A percentile compares a stretch with the other conserved stretches of the same genome.
Conservation (phyloP, 2,113 vertebrate genomes). For the Tetraodon nigroviridis region DNA sequence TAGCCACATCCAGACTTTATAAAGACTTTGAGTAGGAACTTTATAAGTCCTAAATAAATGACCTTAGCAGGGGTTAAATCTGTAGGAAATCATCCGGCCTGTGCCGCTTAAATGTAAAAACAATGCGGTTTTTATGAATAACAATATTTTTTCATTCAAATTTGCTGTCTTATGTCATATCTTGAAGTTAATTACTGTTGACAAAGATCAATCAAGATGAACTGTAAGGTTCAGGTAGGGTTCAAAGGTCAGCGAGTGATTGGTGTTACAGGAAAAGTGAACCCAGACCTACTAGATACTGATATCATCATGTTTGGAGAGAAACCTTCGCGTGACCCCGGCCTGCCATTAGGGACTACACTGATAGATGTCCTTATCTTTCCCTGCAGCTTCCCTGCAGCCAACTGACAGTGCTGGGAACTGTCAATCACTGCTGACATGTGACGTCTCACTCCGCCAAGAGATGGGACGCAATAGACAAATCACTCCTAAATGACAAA, state of each 20-base stretch:
- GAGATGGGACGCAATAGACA: conserved; percentile 62
- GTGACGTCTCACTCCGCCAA: conserved; percentile 62
- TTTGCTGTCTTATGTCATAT: not conserved
- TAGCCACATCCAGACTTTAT: not conserved
- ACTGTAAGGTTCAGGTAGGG: conserved; percentile 32
- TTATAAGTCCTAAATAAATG: not conserved
- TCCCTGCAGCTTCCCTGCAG: conserved; percentile 67
- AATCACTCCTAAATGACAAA: conserved; percentile 64
- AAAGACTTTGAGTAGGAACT: not conserved
- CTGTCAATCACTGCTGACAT: conserved; percentile 69
- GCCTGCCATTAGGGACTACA: conserved; percentile 60
- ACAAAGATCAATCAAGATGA: conserved; percentile 6
- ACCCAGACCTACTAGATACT: conserved; percentile 52
- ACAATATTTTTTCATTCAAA: not conserved
- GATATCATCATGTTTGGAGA: conserved; percentile 54
- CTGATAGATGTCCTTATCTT: conserved; percentile 72
- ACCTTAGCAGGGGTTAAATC: not conserved
- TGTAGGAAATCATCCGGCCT: not conserved
- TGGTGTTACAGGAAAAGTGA: conserved; percentile 60
- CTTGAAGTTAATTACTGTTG: conserved; percentile 1
- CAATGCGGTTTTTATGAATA: not conserved
- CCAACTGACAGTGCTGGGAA: conserved; percentile 60
- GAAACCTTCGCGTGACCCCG: conserved; percentile 65
- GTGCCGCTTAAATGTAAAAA: not conserved
- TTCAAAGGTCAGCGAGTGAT: conserved; percentile 56